These are phyloP conservation scores for Corythaixoides concolor DNA, from an alignment of 2,113 vertebrate genomes.

Conservation along the genomic window DNA sequence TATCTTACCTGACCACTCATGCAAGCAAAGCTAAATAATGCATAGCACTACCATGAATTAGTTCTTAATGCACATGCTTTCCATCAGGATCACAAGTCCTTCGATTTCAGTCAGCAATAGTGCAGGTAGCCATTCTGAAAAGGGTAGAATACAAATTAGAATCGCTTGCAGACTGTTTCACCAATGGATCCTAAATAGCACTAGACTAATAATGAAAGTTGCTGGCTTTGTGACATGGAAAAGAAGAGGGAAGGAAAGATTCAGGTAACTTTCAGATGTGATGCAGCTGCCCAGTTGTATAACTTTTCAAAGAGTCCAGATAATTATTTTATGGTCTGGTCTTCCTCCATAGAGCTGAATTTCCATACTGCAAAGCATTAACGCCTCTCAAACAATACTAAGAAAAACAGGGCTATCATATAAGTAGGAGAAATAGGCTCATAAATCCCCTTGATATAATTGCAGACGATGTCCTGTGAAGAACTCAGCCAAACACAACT, in stretches of 20 bases:
- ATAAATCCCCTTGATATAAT: background rate
- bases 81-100: background rate
- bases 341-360: background rate
- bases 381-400: background rate
- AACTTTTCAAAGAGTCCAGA: background rate
- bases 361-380: background rate
- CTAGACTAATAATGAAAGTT: background rate
- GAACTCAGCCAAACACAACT: background rate
- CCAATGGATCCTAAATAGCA: background rate
- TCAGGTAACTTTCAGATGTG: background rate
- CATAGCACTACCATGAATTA: background rate
- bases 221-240: background rate
- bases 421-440: background rate
- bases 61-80: background rate
- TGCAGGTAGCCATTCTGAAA: background rate
- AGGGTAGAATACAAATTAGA: background rate
- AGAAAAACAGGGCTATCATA: background rate
- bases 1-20: background rate
- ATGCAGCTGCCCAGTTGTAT: background rate
- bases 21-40: background rate
- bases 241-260: background rate
- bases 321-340: background rate
- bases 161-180: background rate
- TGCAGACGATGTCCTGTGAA: background rate
- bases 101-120: background rate